Evolutionary conservation across 2,888 invertebrate genomes (phyloP), one percentile per base, ranked within the genome.

Genomic region (Anthophora plumipes): DNA sequence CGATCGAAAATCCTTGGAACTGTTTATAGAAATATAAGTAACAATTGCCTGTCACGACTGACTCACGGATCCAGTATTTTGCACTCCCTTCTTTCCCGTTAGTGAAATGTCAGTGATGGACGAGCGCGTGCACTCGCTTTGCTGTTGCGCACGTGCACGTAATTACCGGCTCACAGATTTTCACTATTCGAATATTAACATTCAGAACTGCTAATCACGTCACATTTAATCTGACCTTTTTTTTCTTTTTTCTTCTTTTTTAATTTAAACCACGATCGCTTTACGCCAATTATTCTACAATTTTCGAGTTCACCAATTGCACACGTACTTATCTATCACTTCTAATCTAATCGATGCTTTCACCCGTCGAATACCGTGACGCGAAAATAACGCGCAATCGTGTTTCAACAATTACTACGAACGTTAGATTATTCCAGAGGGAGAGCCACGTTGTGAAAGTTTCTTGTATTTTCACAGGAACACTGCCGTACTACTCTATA

Each of bases 1-100:
- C 60, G 41, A 67, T 77, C 25, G n/a, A n/a, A 37, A 43, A 57
- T 71, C 52, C 64, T 64, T 67, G 48, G 63, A 37, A 37, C 41
- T 64, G 73, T 78, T 73, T 59, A 39, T 57, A 46, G 54, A 43
- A 37, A 43, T 50, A 37, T 25, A 52, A 64, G 63, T 50, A n/a
- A 22, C 72, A 77, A 59, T 71, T 57, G 77, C 12, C 43, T n/a
- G 41, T 41, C 37, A n/a, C 17, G 17, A 14, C n/a, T 66, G 64
- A 70, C 59, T 80, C 80, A 50, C 50, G 11, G 12, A 14, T 14
- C 2, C 22, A 17, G 14, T 57, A 60, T 60, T n/a, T 48, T 55
- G 43, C 77, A 68, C 31, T 64, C 57, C 22, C 43, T 25, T 43
- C 46, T 31, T 54, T 48, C 54, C 22, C 39, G 2, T 14, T 17